These are phyloP conservation scores for Eulemur mongoz DNA, from an alignment of 2,797 vertebrate genomes.

Conservation along the genomic window DNA sequence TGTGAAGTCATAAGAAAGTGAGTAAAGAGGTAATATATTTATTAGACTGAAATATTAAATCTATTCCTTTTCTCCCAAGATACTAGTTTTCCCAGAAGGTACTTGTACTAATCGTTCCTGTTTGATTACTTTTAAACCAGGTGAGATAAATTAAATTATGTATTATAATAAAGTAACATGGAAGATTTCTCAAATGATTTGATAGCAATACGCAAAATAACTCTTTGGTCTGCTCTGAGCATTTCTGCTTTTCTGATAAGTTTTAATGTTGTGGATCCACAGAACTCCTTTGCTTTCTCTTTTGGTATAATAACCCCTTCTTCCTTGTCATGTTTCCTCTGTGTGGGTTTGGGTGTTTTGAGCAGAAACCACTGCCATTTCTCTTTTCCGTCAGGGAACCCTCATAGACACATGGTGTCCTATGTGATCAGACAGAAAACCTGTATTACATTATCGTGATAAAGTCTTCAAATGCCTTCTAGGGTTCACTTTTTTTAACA, in stretches of 20 bases:
- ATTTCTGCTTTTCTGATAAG: background rate
- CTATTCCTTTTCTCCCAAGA: slow-evolving; percentile 85
- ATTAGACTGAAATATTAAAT: slow-evolving; percentile 77
- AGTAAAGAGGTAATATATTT: slow-evolving; percentile 54
- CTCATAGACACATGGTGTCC: background rate
- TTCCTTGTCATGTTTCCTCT: background rate
- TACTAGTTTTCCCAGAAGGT: slow-evolving; percentile 98
- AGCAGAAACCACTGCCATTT: background rate
- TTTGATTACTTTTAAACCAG: slow-evolving; percentile 99
- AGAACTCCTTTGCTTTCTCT: slow-evolving; percentile 5
- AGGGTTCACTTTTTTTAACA: background rate
- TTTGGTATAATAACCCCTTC: background rate
- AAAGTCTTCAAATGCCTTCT: background rate
- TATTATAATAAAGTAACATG: slow-evolving; percentile 55
- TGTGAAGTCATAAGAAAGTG: slow-evolving; percentile 34
- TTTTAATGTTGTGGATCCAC: background rate
- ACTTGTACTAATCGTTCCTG: slow-evolving; percentile 98
- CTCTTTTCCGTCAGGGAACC: background rate
- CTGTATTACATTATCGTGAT: background rate
- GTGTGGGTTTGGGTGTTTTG: background rate
- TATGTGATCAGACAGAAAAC: background rate
- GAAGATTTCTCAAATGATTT: slow-evolving; percentile 38
- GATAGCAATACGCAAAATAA: background rate
- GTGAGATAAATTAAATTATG: slow-evolving; percentile 83
- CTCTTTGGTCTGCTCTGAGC: background rate